Evolutionary conservation across 2,888 invertebrate genomes (phyloP).

Genomic region (Protophormia terraenovae): DNA sequence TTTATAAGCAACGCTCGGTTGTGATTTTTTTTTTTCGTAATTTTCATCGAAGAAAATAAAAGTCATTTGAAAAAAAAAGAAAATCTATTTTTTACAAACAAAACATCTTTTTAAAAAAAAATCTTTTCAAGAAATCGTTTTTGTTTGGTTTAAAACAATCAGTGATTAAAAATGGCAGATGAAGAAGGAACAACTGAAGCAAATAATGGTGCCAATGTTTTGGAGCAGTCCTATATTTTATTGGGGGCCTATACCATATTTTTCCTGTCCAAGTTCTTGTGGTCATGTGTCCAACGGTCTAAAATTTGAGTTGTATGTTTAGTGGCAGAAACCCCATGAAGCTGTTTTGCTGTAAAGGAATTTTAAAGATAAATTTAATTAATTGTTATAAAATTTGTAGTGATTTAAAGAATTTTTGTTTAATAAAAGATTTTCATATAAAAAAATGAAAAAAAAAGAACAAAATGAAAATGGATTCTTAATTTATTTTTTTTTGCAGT

Average conservation of each 20-base stretch:
- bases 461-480: too few relatives aligned
- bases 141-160: neutral
- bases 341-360: too few relatives aligned
- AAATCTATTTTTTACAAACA: neutral
- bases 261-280: constrained; percentile 30
- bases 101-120: constrained; percentile 4
- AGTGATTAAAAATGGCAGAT: neutral
- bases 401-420: neutral
- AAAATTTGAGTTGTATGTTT: too few relatives aligned
- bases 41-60: too few relatives aligned
- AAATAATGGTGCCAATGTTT: neutral
- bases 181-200: neutral
- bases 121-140: constrained; percentile 37
- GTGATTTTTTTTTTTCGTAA: constrained; percentile 70
- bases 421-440: neutral
- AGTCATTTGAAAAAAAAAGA: neutral
- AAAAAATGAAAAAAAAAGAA: neutral
- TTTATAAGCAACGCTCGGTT: constrained; percentile 72
- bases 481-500: too few relatives aligned
- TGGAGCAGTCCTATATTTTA: neutral
- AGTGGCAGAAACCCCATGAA: too few relatives aligned
- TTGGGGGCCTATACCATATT: constrained; percentile 33
- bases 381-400: neutral
- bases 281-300: constrained; percentile 30
- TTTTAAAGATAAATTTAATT: neutral